Evolutionary conservation across 64 coral and sea anemone genomes (phyloP).

Genomic region (Porites australiensis): DNA sequence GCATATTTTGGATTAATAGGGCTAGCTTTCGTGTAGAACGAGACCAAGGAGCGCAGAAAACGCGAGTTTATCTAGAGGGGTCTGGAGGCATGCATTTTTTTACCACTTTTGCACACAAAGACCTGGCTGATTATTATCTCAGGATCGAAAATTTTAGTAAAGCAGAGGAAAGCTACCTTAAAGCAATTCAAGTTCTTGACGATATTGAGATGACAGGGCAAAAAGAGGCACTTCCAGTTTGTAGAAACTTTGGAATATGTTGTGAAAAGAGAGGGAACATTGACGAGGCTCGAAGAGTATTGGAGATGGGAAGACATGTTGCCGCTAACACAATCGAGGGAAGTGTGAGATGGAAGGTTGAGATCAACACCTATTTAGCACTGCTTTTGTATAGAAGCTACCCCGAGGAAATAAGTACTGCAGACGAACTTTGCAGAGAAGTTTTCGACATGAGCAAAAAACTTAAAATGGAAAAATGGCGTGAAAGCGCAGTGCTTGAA

Average conservation of each 20-base stretch:
- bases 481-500: neutral
- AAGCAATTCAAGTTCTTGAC: constrained; percentile 54
- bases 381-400: constrained; percentile 32
- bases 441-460: constrained; percentile 50
- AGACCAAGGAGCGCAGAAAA: too few species aligned
- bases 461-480: constrained; percentile 32
- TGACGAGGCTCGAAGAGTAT: constrained; percentile 18
- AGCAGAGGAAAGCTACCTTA: constrained; percentile 25
- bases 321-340: constrained; percentile 54
- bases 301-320: constrained; percentile 23
- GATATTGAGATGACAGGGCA: constrained; percentile 6
- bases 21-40: too few species aligned
- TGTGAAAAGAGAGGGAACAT: constrained; percentile 8
- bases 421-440: constrained; percentile 24
- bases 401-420: neutral
- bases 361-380: constrained; percentile 52
- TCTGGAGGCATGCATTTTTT: too few species aligned
- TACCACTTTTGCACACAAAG: too few species aligned
- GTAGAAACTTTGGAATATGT: constrained; percentile 64
- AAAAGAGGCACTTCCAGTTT: constrained; percentile 49
- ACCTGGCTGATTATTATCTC: constrained; percentile 55
- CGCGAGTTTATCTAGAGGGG: too few species aligned
- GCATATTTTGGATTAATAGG: too few species aligned
- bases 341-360: constrained; percentile 54
- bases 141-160: neutral